Base-by-base conservation (phyloP, 1,140 invertebrate genomes). In the Palaemon carinicauda region DNA sequence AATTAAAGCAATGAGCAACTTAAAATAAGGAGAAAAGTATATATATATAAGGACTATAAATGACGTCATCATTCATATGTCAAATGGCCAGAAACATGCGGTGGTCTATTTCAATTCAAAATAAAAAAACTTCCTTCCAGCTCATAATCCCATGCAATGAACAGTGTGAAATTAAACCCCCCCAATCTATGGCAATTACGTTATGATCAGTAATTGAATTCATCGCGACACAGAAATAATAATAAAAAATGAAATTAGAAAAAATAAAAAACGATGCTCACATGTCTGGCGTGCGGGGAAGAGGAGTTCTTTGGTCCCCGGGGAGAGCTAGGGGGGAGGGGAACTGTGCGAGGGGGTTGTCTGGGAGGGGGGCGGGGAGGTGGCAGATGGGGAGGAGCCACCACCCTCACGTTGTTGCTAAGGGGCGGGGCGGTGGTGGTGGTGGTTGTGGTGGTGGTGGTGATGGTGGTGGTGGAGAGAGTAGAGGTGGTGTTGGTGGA, bases 211-310 rank as follows among this genome's bases (percentile, higher is more conserved):
- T 1, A 3, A 12, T 41, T 41, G 12, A 3, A 41, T 41, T 9
- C 12, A 5, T 12, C 41, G 41, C 41, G 41, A 41, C 41, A 41
- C 41, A 41, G 41, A 4, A 41, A 41, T 54, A 24, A n/a, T n/a
- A n/a, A n/a, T n/a, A n/a, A n/a, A n/a, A n/a, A n/a, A n/a, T n/a
- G n/a, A n/a, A n/a, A n/a, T n/a, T n/a, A 52, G 19, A 3, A 24
- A 33, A 51, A 21, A 69, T 56, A 14, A 41, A 31, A 50, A 27
- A 53, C n/a, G 21, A 29, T 65, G 71, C 84, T 86, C 78, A 86
- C 84, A 80, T 86, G 84, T 86, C 65, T 80, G 41, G 74, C 24
- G 84, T 86, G 77, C 65, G 84, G 84, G 84, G 84, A 86, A 77
- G 77, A 73, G 84, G 71, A 50, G 21, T 24, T 17, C 15, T 73